A percentile compares a stretch with the other conserved stretches of the same genome.
Conservation (phyloP, 2,113 vertebrate species). For the Garra rufa region DNA sequence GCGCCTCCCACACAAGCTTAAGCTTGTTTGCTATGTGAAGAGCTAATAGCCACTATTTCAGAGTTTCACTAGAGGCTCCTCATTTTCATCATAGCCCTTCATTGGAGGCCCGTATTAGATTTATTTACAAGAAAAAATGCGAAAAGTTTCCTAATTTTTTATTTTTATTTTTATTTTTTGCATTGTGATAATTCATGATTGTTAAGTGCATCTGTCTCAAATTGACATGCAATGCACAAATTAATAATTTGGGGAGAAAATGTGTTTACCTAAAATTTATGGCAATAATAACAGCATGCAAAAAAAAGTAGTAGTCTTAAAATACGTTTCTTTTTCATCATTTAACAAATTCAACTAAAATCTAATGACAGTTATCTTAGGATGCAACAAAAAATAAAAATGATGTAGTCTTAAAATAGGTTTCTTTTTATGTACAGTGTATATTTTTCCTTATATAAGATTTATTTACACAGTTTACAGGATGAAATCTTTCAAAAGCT, state of each 20-base stretch:
- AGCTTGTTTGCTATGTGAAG: slow-evolving; percentile 34
- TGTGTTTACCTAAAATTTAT: neutral
- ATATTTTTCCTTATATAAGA: too few relatives aligned
- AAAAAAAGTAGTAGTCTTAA: neutral
- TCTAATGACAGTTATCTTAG: neutral
- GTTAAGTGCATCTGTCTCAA: too few relatives aligned
- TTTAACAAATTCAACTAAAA: too few relatives aligned
- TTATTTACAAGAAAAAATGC: too few relatives aligned
- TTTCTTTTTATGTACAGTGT: too few relatives aligned
- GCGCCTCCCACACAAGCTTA: slow-evolving; percentile 32
- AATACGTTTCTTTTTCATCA: too few relatives aligned
- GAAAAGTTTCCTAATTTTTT: too few relatives aligned
- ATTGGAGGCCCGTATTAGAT: neutral
- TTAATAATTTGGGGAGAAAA: neutral
- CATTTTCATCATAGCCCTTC: neutral
- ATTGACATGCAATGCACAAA: neutral
- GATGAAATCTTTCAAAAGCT: too few relatives aligned
- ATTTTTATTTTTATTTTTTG: neutral
- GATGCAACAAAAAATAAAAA: neutral
- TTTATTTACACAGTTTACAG: too few relatives aligned
- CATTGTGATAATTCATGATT: neutral
- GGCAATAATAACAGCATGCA: neutral
- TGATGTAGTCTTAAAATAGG: too few relatives aligned
- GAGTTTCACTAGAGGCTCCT: neutral
- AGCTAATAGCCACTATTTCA: slow-evolving; percentile 32